These are phyloP conservation scores for Sminthurides aquaticus DNA, from an alignment of 2,888 invertebrate genomes.

Conservation along the genomic window DNA sequence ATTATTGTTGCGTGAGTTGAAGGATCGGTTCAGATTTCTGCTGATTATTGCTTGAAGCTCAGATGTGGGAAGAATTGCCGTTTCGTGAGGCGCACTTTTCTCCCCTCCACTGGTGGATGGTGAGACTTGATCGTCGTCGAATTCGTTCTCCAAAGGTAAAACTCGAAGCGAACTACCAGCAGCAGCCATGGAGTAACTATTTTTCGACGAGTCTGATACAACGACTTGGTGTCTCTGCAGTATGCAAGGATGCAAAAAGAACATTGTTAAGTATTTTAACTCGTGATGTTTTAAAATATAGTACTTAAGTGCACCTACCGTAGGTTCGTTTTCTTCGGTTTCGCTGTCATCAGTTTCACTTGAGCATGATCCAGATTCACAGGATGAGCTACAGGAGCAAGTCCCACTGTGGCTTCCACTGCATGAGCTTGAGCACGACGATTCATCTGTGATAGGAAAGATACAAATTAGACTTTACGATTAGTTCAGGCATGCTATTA, in stretches of 20 bases:
- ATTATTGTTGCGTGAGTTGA: slow-evolving; percentile 4
- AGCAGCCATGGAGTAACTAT: background rate
- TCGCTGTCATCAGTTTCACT: background rate
- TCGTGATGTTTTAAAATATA: too few species aligned
- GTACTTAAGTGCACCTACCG: too few species aligned
- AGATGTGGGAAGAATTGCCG: slow-evolving; percentile 4
- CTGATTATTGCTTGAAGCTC: slow-evolving; percentile 13
- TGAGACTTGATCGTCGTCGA: background rate
- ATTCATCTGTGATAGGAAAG: background rate
- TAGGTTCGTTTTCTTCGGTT: background rate
- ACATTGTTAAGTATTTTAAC: too few species aligned
- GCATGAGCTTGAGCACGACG: background rate
- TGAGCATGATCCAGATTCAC: slow-evolving; percentile 2
- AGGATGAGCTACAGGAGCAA: slow-evolving; percentile 1
- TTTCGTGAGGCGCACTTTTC: background rate
- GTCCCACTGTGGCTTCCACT: background rate
- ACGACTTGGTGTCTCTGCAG: slow-evolving; percentile 24
- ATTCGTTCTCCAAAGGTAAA: slow-evolving; percentile 10
- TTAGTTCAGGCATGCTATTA: background rate
- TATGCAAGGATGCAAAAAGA: slow-evolving; percentile 4
- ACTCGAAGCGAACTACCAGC: slow-evolving; percentile 7
- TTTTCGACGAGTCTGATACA: slow-evolving; percentile 21
- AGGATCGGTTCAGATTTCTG: background rate
- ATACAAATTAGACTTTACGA: background rate
- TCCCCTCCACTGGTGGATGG: background rate